Conservation (phyloP, 35 echinoderm and acorn worm genomes). For the Diadema setosum region DNA sequence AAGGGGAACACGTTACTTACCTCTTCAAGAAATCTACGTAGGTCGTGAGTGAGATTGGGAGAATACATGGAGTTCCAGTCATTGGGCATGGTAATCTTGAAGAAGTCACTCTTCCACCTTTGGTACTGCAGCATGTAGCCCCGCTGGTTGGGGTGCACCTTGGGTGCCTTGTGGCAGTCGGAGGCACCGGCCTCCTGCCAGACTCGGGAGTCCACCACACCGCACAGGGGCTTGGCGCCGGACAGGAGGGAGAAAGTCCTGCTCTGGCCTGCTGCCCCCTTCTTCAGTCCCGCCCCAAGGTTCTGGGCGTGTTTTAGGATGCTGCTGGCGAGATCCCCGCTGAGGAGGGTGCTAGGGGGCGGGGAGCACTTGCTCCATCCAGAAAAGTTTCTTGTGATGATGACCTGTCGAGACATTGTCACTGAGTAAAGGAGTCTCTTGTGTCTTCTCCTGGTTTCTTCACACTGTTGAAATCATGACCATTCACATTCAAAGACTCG, state of each 20-base stretch:
- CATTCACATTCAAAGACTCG: no score
- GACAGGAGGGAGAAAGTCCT: not conserved
- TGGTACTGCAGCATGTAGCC: constrained; percentile 9
- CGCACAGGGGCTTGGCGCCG: not conserved
- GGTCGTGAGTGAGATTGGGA: not conserved
- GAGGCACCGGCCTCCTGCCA: not conserved
- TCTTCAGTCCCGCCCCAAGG: not conserved
- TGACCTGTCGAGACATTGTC: not conserved
- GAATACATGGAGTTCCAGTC: not conserved
- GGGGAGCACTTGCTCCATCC: not conserved
- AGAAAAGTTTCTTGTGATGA: not conserved
- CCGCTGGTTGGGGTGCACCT: not conserved
- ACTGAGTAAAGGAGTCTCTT: no score
- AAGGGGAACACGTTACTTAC: not conserved
- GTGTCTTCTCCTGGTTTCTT: no score
- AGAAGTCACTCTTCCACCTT: constrained; percentile 22
- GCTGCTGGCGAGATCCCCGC: not conserved
- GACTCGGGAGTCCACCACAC: not conserved
- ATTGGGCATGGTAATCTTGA: constrained; percentile 20
- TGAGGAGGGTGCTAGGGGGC: not conserved
- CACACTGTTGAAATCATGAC: no score
- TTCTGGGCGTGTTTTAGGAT: constrained; percentile 9
- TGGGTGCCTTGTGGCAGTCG: not conserved
- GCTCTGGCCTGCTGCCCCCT: not conserved
- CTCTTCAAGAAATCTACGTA: constrained; percentile 14